These are phyloP conservation scores for Drosophila setosimentum DNA, from an alignment of 2,888 invertebrate genomes.

Conservation along the genomic window DNA sequence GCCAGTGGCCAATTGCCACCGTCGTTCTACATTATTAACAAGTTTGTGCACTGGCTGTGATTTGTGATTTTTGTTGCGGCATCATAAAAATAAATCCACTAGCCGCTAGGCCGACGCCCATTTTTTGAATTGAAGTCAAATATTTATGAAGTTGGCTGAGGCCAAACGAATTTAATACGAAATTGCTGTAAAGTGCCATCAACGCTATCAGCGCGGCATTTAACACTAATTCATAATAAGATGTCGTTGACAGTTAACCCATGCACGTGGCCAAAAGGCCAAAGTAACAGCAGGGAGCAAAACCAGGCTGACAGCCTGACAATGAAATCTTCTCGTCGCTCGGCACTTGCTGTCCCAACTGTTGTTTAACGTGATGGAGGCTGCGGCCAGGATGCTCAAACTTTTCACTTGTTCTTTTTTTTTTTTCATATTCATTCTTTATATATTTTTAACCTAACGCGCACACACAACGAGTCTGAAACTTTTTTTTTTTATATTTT, in stretches of 20 bases:
- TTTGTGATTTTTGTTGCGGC: conserved; percentile 51
- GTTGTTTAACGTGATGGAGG: conserved; percentile 66
- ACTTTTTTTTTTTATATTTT: conserved; percentile 45
- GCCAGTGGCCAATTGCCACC: conserved; percentile 15
- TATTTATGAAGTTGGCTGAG: conserved; percentile 63
- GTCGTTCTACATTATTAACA: conserved; percentile 67
- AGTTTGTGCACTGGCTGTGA: conserved; percentile 71
- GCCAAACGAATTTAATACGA: conserved; percentile 58
- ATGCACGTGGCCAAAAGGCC: conserved; percentile 52
- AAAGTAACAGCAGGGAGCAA: not conserved
- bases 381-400: conserved; percentile 52
- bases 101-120: conserved; percentile 20
- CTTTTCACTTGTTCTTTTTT: conserved; percentile 42
- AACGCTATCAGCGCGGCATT: conserved; percentile 73
- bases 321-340: conserved; percentile 63
- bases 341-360: conserved; percentile 47
- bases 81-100: conserved; percentile 78
- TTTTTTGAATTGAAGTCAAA: conserved; percentile 49
- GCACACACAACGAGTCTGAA: conserved; percentile 31
- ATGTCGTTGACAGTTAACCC: conserved; percentile 82
- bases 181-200: conserved; percentile 70
- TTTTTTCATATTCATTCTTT: conserved; percentile 5
- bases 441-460: conserved; percentile 23
- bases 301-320: conserved; percentile 48
- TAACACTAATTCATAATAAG: conserved; percentile 83